Evolutionary conservation across 2,888 invertebrate species (phyloP), one percentile per base, ranked within the genome.

Genomic region (Balanococcus diminutus): DNA sequence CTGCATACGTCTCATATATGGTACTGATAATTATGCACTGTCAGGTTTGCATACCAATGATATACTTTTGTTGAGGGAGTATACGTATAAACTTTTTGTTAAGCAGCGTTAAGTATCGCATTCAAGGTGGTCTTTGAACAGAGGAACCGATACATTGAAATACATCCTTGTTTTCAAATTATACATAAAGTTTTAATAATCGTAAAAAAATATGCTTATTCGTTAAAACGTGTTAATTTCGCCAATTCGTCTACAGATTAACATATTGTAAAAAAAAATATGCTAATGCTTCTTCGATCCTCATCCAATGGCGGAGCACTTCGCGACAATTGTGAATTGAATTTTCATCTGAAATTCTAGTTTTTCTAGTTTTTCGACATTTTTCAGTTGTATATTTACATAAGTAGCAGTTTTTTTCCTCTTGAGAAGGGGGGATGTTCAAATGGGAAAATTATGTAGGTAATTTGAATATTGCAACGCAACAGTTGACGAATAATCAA

Each of bases 331-430:
- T 25, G 67, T 28, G 28, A 67, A 67, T 67, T 28, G 14, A 67
- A 67, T 67, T 67, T 67, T 67, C 67, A 67, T 67, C 14, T 28
- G 0, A 16, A 67, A 67, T 67, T 28, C 67, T 67, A 67, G 67
- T 67, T 67, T 67, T 67, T 67, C 67, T 28, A 67, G 67, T 67
- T 67, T 67, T 67, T 67, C 67, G 16, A 67, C 28, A 28, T 67
- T 67, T 67, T 67, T 67, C 67, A 67, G 28, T 28, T 14, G 67
- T 61, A 67, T 28, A 67, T 67, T 67, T 67, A 67, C 67, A 67
- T 67, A 67, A 67, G 16, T 28, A 25, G 67, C 67, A 14, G 25
- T 67, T 67, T 28, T 28, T 5, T 16, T 28, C 16, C 19, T 28
- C 3, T 5, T 0, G 8, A 28, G 22, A 28, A 16, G 67, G 67